phyloP scores from a whole-genome alignment of 2,113 vertebrate species.

The Seriola rivoliana region DNA sequence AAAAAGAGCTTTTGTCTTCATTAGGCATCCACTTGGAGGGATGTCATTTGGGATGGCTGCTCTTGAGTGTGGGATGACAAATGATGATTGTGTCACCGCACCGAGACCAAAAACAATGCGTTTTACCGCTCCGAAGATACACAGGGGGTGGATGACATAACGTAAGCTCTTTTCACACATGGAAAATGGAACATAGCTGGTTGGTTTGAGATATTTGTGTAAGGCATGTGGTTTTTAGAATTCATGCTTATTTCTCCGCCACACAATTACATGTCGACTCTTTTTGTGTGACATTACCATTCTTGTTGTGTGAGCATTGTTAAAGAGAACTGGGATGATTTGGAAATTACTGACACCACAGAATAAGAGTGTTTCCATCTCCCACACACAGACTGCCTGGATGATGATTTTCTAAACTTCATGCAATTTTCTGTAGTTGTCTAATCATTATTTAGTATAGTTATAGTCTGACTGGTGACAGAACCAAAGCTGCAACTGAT shows the following conservation, averaged over 20 bases:
- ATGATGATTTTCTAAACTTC: not conserved
- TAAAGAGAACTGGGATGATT: not conserved
- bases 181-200: conserved; percentile 10
- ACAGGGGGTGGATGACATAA: conserved; percentile 30
- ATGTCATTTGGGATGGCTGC: conserved; percentile 54
- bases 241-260: not conserved
- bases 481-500: not conserved
- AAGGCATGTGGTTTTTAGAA: not conserved
- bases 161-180: conserved; percentile 1
- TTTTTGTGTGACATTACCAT: not conserved
- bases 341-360: not conserved
- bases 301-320: not conserved
- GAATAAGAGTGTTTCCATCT: not conserved
- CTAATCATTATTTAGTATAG: not conserved
- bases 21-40: conserved; percentile 63
- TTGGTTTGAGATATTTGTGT: not conserved
- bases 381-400: not conserved
- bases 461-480: not conserved
- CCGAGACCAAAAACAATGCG: conserved; percentile 35
- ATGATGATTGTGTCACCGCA: conserved; percentile 52
- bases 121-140: conserved; percentile 22
- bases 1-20: conserved; percentile 69
- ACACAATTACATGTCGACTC: not conserved
- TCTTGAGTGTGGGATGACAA: conserved; percentile 57
- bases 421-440: not conserved